Evolutionary conservation across 2,113 vertebrate species (phyloP), one percentile per base, ranked within the genome.

Genomic region (Elaphurus davidianus): DNA sequence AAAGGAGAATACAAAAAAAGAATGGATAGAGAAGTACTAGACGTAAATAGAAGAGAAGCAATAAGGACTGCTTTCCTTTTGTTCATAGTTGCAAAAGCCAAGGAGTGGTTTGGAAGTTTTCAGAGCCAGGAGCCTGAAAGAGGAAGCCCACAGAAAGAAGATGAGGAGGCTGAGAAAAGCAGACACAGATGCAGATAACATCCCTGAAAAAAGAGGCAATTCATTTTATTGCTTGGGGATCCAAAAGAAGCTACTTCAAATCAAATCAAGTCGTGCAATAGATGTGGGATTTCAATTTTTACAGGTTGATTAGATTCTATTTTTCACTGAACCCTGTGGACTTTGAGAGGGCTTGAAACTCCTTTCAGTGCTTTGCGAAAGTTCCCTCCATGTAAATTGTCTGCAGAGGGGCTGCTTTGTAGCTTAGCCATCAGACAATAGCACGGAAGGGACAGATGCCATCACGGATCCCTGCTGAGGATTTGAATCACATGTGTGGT

Each of bases 271-370:
- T 93, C 93, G 47, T 87, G 93, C 87, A 43, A 87, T 93, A 97
- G 97, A 87, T 59, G 59, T 97, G 98, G 97, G 97, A 98, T 98
- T 98, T 98, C 97, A 98, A 96, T 98, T 98, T 98, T 98, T 97
- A 96, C 96, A 92, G 91, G 97, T 98, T 98, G 98, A 98, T 98
- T 98, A 98, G 98, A 98, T 98, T 98, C 97, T 98, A 98, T 98
- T 98, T 98, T 98, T 98, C 98, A 98, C 74, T 83, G 96, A 98
- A 98, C 97, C 97, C 98, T 98, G 91, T 98, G 98, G 97, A 97
- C 87, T 98, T 90, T 30, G 21, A 98, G 91, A 97, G 78, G 86
- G 94, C 97, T 96, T 90, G 79, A 96, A 97, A 98, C 79, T 90
- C 91, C 40, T 95, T 84, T 82, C 60, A 60, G 50, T 84, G 78